Percentiles rank a stretch among this genome's conserved stretches.
Evolutionary conservation across 2,888 invertebrate species (phyloP).

Genomic region (Eulithis prunata): DNA sequence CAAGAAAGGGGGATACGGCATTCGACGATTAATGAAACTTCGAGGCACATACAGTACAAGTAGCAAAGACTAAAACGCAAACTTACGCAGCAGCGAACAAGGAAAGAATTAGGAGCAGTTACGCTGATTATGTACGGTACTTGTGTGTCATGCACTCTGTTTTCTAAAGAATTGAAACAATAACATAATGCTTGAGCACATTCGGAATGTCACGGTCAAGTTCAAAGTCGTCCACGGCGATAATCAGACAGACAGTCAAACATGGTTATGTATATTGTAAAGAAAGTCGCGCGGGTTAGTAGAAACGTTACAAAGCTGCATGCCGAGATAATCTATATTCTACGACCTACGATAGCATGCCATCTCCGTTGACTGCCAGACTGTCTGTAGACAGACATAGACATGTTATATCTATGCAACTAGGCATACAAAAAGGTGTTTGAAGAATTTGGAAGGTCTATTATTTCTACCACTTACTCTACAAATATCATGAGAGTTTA

Average conservation of each 20-base stretch:
- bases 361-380: too few relatives aligned
- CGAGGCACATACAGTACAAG: too few relatives aligned
- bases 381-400: too few relatives aligned
- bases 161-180: slow-evolving; percentile 34
- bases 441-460: too few relatives aligned
- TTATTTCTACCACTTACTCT: too few relatives aligned
- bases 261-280: neutral
- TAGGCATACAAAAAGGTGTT: too few relatives aligned
- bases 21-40: too few relatives aligned
- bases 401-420: too few relatives aligned
- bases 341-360: too few relatives aligned
- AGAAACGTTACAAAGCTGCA: neutral
- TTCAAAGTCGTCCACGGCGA: slow-evolving; percentile 33
- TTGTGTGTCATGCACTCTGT: slow-evolving; percentile 30
- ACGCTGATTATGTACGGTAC: slow-evolving; percentile 30
- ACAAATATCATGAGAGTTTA: too few relatives aligned
- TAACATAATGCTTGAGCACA: slow-evolving; percentile 29
- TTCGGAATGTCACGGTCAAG: slow-evolving; percentile 40
- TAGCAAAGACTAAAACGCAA: neutral
- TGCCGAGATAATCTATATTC: too few relatives aligned
- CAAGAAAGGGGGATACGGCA: too few relatives aligned
- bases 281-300: neutral
- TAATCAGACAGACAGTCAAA: slow-evolving; percentile 3
- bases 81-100: slow-evolving; percentile 5
- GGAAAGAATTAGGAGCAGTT: slow-evolving; percentile 22